These are phyloP conservation scores for Pollenia labialis DNA, from an alignment of 2,888 invertebrate genomes.

Conservation along the genomic window DNA sequence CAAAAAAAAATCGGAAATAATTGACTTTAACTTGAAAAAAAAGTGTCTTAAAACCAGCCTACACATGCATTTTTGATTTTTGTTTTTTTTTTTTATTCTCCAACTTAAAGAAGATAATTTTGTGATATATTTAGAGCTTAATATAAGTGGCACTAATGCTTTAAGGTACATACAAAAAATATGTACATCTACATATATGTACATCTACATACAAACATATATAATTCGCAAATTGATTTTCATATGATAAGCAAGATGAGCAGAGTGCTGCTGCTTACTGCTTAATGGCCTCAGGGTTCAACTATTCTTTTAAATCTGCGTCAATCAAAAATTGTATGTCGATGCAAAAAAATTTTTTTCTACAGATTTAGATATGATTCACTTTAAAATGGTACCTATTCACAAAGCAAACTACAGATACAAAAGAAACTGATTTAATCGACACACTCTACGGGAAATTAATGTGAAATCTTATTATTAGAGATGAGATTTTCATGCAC, in stretches of 20 bases:
- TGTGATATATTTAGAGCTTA: slow-evolving; percentile 15
- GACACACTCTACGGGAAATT: slow-evolving; percentile 4
- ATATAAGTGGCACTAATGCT: slow-evolving; percentile 38
- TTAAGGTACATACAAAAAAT: not conserved
- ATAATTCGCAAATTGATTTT: slow-evolving; percentile 16
- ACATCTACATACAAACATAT: too few relatives aligned
- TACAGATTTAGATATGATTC: too few relatives aligned
- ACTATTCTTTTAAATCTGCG: slow-evolving; percentile 39
- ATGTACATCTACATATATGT: too few relatives aligned
- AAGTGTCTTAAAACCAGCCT: slow-evolving; percentile 29
- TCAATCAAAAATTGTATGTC: not conserved
- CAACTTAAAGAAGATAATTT: slow-evolving; percentile 35
- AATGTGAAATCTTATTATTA: not conserved
- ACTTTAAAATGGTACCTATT: not conserved
- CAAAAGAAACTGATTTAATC: slow-evolving; percentile 8
- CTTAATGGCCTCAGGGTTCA: slow-evolving; percentile 23
- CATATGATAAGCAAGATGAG: slow-evolving; percentile 30
- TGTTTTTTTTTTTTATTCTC: not conserved
- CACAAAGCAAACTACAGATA: not conserved
- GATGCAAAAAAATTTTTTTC: not conserved
- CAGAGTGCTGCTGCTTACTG: not conserved
- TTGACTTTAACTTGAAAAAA: not conserved
- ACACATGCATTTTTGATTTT: slow-evolving; percentile 36
- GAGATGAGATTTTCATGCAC: too few relatives aligned
- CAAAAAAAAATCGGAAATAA: not conserved